A percentile compares a stretch with the other conserved stretches of the same genome.
phyloP scores from a whole-genome alignment of 1,140 invertebrate species.

The Mizuhopecten yessoensis region DNA sequence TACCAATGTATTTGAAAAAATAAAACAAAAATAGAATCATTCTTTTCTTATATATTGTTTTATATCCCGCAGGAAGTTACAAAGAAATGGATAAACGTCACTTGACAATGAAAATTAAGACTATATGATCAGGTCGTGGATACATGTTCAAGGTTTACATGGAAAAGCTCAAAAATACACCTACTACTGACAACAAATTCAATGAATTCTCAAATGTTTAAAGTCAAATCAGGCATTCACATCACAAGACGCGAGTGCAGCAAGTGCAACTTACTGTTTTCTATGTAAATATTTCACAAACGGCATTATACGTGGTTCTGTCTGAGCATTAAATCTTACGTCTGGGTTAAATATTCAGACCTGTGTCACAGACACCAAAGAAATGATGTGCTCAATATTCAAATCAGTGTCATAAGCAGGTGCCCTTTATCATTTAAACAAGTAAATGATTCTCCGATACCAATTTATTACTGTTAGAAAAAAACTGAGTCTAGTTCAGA shows the following conservation, averaged over 20 bases:
- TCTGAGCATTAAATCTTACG: not conserved
- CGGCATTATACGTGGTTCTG: not conserved
- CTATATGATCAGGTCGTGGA: not conserved
- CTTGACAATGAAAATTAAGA: no score
- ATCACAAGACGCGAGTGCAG: not conserved
- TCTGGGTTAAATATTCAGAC: not conserved
- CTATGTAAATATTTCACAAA: not conserved
- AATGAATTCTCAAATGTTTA: not conserved
- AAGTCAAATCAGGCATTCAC: not conserved
- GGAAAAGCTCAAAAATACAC: not conserved
- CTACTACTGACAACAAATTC: not conserved
- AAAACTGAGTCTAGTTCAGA: not conserved
- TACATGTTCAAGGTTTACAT: not conserved
- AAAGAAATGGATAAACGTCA: no score
- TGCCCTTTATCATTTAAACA: not conserved
- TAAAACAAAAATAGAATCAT: no score
- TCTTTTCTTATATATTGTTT: no score
- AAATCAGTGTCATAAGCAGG: not conserved
- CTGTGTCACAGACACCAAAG: not conserved
- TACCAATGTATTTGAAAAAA: no score
- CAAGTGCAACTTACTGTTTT: not conserved
- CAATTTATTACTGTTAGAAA: not conserved
- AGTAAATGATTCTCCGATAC: not conserved
- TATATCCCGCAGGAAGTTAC: no score
- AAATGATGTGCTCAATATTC: not conserved